phyloP scores from a whole-genome alignment of 2,888 invertebrate species.

The Didymodactylos carnosus region DNA sequence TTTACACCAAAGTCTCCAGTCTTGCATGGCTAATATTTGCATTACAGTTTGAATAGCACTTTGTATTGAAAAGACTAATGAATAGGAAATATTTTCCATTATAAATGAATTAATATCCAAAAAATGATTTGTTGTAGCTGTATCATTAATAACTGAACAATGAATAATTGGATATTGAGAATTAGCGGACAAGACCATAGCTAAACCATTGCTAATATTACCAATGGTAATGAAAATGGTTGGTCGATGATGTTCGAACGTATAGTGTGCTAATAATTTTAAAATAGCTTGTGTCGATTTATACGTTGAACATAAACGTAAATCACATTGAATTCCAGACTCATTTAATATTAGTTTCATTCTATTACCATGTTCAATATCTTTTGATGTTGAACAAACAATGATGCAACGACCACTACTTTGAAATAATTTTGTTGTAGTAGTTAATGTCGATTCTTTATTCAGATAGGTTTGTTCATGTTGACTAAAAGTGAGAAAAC shows the following conservation, averaged over 20 bases:
- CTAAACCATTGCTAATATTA: constrained; percentile 85
- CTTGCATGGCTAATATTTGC: background rate
- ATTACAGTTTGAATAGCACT: background rate
- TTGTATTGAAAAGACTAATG: background rate
- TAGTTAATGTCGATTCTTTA: too few species aligned
- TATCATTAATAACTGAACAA: constrained; percentile 62
- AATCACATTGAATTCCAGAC: background rate
- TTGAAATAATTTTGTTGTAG: background rate
- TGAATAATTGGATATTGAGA: constrained; percentile 83
- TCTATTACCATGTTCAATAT: background rate
- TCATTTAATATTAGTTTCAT: background rate
- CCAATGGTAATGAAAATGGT: constrained; percentile 84
- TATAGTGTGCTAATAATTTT: background rate
- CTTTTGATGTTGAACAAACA: background rate
- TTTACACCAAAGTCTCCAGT: background rate
- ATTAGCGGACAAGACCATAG: constrained; percentile 82
- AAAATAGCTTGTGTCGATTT: background rate
- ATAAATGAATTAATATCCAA: background rate
- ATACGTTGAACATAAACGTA: background rate
- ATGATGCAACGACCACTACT: background rate
- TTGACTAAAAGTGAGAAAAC: too few species aligned
- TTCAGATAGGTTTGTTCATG: too few species aligned
- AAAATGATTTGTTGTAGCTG: background rate
- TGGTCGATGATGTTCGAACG: constrained; percentile 33
- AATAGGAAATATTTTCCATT: background rate